A percentile compares a stretch with the other conserved stretches of the same genome.
These are phyloP conservation scores for Gymnosoma rotundatum DNA, from an alignment of 2,888 invertebrate species.

Conservation along the genomic window DNA sequence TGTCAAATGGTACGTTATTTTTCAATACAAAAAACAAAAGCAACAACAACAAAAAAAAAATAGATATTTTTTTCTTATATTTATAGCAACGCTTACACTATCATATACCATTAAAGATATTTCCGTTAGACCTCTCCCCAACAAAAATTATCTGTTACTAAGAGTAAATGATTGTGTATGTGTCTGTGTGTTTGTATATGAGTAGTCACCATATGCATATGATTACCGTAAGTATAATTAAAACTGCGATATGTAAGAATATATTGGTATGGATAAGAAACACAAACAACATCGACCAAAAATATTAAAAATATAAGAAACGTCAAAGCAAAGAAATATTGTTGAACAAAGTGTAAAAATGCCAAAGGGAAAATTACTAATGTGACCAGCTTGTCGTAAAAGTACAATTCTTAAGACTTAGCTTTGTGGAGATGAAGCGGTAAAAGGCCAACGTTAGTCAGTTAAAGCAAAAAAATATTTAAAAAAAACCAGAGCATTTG, in stretches of 20 bases:
- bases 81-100: neutral
- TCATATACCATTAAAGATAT: constrained; percentile 16
- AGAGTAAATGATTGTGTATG: neutral
- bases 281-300: constrained; percentile 41
- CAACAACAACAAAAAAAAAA: constrained; percentile 4
- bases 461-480: no score
- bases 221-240: constrained; percentile 55
- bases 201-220: constrained; percentile 56
- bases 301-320: constrained; percentile 25
- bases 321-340: neutral
- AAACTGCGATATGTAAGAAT: constrained; percentile 34
- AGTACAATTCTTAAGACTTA: no score
- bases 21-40: neutral
- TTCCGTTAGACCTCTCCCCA: constrained; percentile 20
- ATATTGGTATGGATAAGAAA: constrained; percentile 32
- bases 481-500: no score
- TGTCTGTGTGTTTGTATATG: neutral
- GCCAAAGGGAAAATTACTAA: constrained; percentile 50
- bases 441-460: no score
- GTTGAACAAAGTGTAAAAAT: constrained; percentile 44
- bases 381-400: constrained; percentile 11
- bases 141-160: constrained; percentile 1
- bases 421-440: no score
- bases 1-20: constrained; percentile 63
- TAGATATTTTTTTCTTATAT: neutral